Base-by-base conservation (phyloP, 2,113 vertebrate genomes). In the Catharus minimus region DNA sequence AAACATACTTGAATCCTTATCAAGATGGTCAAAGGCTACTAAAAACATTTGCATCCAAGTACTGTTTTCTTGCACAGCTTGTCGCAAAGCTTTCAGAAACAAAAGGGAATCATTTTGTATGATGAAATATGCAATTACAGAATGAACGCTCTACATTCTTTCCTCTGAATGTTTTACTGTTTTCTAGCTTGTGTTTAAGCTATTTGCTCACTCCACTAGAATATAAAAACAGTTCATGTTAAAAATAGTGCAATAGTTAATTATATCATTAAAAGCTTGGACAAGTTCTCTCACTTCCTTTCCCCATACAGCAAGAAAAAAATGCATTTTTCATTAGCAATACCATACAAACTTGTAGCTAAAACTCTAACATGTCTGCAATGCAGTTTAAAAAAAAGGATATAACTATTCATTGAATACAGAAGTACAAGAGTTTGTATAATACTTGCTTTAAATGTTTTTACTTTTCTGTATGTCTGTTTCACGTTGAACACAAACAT, bases 171-270 rank as follows among this genome's bases (percentile, higher is more conserved):
- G 57, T 71, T 88, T 88, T 71, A 75, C 61, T 60, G 36, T 49
- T 92, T 67, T 62, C 57, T 82, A 79, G 32, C 38, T 78, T 50
- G 41, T 26, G 44, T 58, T 88, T 77, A 68, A 93, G 46, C 19
- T 69, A 62, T 57, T 79, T 76, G 38, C 27, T 93, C 38, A 82
- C 43, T 68, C 69, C 65, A 66, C 11, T 55, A 90, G 73, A 94
- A 71, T 60, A 68, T 27, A 74, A 76, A 91, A 88, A 1, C 26
- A 43, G 47, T 21, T 91, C 6, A n/a, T 39, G 26, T 82, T 86
- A 68, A 95, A 92, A 95, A 88, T 9, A 90, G 56, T 39, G 19
- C 49, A 90, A 56, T 66, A 61, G 58, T 81, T 87, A 79, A 69
- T 93, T 88, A 43, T 57, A 79, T 61, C 6, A 57, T 82, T 82